These are phyloP conservation scores for Trachops cirrhosus DNA, from an alignment of 2,797 vertebrate genomes.

Conservation along the genomic window DNA sequence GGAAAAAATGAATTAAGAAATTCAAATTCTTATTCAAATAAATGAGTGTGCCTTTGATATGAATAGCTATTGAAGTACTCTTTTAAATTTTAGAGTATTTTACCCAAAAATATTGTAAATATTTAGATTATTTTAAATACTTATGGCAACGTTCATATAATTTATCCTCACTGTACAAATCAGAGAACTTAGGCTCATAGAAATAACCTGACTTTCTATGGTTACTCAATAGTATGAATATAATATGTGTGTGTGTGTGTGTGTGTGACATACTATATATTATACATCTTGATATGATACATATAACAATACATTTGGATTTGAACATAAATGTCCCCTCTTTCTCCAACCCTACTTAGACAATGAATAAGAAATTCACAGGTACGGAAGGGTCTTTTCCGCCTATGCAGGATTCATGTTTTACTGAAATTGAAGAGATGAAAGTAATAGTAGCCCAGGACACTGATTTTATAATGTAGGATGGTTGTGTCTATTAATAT, in stretches of 20 bases:
- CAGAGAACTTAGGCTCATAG: background rate
- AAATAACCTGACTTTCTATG: background rate
- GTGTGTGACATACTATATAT: background rate
- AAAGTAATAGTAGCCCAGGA: background rate
- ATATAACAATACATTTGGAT: background rate
- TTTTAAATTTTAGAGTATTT: background rate
- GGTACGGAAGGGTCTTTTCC: conserved; percentile 63
- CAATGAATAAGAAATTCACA: conserved; percentile 53
- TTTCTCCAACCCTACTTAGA: background rate
- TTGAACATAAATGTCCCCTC: background rate
- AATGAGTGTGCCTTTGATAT: background rate
- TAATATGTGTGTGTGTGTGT: background rate
- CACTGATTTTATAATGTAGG: background rate
- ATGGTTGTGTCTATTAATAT: conserved; percentile 8
- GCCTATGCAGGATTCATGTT: background rate
- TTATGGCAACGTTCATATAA: background rate
- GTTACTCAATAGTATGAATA: background rate
- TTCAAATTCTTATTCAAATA: background rate
- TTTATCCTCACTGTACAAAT: background rate
- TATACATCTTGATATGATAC: background rate
- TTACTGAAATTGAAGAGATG: background rate
- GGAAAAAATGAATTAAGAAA: background rate
- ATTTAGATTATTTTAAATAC: background rate
- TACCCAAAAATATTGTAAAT: background rate
- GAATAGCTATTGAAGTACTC: background rate